These are phyloP conservation scores for Lasius fuliginosus DNA, from an alignment of 2,888 invertebrate species.

Conservation along the genomic window DNA sequence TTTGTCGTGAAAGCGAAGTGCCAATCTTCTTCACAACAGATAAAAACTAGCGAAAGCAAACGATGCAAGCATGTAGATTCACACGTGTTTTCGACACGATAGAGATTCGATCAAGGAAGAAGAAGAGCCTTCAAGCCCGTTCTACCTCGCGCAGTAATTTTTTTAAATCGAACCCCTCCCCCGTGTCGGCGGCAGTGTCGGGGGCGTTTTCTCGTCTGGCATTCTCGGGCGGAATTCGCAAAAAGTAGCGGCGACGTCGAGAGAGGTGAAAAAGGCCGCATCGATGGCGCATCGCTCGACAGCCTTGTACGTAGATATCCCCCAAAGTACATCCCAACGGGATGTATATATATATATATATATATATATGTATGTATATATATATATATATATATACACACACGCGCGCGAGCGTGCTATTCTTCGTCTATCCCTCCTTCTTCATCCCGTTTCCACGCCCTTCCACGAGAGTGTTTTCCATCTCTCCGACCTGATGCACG, in stretches of 20 bases:
- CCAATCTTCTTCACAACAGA: conserved; percentile 1
- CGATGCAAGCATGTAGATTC: background rate
- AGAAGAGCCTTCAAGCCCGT: conserved; percentile 19
- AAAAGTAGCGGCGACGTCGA: conserved; percentile 28
- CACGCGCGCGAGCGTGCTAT: background rate
- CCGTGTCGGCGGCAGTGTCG: background rate
- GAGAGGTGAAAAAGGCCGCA: conserved; percentile 48
- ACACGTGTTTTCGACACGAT: conserved; percentile 34
- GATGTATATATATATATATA: background rate
- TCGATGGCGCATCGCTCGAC: conserved; percentile 51
- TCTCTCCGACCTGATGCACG: conserved; percentile 49
- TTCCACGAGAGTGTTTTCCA: conserved; percentile 33
- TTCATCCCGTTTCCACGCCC: conserved; percentile 38
- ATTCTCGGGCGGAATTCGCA: conserved; percentile 41
- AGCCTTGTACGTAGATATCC: conserved; percentile 26
- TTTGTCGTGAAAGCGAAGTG: background rate
- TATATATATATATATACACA: background rate
- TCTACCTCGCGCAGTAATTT: conserved; percentile 35
- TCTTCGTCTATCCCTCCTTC: conserved; percentile 27
- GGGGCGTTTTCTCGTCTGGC: conserved; percentile 4
- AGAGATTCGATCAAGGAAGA: conserved; percentile 16
- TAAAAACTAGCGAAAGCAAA: conserved; percentile 3
- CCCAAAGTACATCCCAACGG: conserved; percentile 14
- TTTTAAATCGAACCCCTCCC: conserved; percentile 38
- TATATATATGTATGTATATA: background rate